phyloP scores from a whole-genome alignment of 1,140 invertebrate species.

The Diachasma alloeum region DNA sequence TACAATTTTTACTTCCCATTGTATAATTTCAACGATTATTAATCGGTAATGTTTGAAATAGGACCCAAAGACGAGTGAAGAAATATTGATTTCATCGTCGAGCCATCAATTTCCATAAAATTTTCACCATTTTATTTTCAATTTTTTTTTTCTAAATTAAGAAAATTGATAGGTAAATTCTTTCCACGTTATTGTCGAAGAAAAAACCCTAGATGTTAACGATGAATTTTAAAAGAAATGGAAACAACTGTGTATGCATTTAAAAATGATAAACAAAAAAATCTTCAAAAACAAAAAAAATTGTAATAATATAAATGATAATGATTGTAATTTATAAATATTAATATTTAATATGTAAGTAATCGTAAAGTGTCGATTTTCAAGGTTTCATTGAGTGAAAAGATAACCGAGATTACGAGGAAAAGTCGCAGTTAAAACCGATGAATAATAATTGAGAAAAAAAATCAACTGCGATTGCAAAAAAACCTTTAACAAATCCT shows the following conservation, averaged over 20 bases:
- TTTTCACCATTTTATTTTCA: not conserved
- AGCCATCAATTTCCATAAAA: slow-evolving; percentile 29
- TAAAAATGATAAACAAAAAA: slow-evolving; percentile 48
- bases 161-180: not conserved
- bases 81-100: slow-evolving; percentile 16
- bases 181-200: slow-evolving; percentile 2
- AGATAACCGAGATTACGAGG: not conserved
- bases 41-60: slow-evolving; percentile 38
- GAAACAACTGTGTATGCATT: slow-evolving; percentile 57
- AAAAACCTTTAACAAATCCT: not conserved
- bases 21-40: too few relatives aligned
- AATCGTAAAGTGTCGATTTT: slow-evolving; percentile 36
- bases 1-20: too few relatives aligned
- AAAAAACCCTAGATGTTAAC: slow-evolving; percentile 24
- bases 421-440: too few relatives aligned
- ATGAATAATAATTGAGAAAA: not conserved
- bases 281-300: slow-evolving; percentile 44
- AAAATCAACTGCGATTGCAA: not conserved
- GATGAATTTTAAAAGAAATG: slow-evolving; percentile 5
- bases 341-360: slow-evolving; percentile 61
- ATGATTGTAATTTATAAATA: slow-evolving; percentile 63
- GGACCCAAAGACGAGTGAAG: slow-evolving; percentile 41
- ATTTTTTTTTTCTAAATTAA: not conserved
- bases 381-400: not conserved
- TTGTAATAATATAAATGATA: slow-evolving; percentile 55